Percentiles rank a stretch among this genome's conserved stretches.
Evolutionary conservation across 2,113 vertebrate species (phyloP).

Genomic region (Hyperoodon ampullatus): DNA sequence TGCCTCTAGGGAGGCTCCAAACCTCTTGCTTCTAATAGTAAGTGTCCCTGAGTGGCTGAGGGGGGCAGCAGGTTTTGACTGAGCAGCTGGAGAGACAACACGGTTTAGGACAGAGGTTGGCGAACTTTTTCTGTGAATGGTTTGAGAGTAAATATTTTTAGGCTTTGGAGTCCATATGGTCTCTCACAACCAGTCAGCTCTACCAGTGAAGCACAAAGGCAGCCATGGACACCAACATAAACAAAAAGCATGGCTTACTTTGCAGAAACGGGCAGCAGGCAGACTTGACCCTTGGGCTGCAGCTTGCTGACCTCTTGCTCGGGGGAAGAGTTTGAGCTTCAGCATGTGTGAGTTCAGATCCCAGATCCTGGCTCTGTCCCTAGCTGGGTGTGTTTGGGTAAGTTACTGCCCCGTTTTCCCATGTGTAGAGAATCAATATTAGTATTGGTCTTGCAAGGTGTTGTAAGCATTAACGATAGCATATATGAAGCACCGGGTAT

Average conservation of each 20-base stretch:
- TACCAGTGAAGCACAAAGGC: neutral
- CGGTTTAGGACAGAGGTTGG: neutral
- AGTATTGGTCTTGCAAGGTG: neutral
- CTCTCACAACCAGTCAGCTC: neutral
- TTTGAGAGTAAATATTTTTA: neutral
- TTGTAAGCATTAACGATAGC: accelerated
- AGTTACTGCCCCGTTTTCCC: neutral
- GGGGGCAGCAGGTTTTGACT: neutral
- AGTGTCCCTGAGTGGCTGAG: neutral
- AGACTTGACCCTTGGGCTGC: neutral
- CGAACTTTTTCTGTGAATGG: neutral
- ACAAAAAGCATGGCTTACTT: accelerated
- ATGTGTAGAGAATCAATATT: neutral
- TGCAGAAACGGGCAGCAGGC: neutral
- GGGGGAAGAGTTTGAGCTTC: neutral
- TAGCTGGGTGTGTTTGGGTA: neutral
- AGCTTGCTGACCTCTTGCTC: neutral
- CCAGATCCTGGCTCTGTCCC: neutral
- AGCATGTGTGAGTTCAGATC: neutral
- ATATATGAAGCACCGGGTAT: neutral
- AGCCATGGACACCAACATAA: neutral
- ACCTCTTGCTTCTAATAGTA: neutral
- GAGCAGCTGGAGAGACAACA: neutral
- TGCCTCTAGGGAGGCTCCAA: neutral
- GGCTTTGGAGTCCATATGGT: neutral